phyloP scores from a whole-genome alignment of 2,888 invertebrate genomes.

The Drosophila infuscata region DNA sequence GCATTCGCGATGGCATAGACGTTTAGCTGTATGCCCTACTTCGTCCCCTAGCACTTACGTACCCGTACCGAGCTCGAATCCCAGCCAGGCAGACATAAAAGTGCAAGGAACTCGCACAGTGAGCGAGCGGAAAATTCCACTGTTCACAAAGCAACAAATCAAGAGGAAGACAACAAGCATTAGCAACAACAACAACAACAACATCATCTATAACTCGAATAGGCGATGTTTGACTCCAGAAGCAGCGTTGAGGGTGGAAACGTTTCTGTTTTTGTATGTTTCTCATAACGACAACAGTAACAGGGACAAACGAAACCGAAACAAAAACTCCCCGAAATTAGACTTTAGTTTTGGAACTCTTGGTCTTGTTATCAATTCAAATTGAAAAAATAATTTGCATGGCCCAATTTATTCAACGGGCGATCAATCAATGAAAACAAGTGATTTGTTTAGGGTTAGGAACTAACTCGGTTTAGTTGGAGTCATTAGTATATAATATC shows the following conservation, averaged over 20 bases:
- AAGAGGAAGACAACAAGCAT: conserved; percentile 17
- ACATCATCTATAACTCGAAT: conserved; percentile 14
- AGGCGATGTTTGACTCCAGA: conserved; percentile 22
- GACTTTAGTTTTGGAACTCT: conserved; percentile 56
- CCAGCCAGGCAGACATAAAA: conserved; percentile 70
- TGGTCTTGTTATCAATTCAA: conserved; percentile 63
- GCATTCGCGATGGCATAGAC: conserved; percentile 20
- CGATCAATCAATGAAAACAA: conserved; percentile 64
- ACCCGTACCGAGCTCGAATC: conserved; percentile 31
- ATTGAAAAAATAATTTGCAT: conserved; percentile 66
- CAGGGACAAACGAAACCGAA: conserved; percentile 22
- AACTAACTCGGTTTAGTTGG: neutral
- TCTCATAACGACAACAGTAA: conserved; percentile 57
- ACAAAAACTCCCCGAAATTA: conserved; percentile 76
- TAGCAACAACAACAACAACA: conserved; percentile 27
- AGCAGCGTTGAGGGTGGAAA: conserved; percentile 61
- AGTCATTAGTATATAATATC: conserved; percentile 23
- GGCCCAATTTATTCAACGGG: conserved; percentile 36
- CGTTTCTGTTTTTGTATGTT: conserved; percentile 32
- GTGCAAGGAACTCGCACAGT: conserved; percentile 60
- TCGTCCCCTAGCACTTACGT: conserved; percentile 34
- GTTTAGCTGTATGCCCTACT: conserved; percentile 44
- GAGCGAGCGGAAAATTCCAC: conserved; percentile 82
- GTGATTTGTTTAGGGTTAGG: conserved; percentile 25
- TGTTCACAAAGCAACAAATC: conserved; percentile 30